These are phyloP conservation scores for Falcunculus frontatus DNA, from an alignment of 2,113 vertebrate genomes.

Conservation along the genomic window DNA sequence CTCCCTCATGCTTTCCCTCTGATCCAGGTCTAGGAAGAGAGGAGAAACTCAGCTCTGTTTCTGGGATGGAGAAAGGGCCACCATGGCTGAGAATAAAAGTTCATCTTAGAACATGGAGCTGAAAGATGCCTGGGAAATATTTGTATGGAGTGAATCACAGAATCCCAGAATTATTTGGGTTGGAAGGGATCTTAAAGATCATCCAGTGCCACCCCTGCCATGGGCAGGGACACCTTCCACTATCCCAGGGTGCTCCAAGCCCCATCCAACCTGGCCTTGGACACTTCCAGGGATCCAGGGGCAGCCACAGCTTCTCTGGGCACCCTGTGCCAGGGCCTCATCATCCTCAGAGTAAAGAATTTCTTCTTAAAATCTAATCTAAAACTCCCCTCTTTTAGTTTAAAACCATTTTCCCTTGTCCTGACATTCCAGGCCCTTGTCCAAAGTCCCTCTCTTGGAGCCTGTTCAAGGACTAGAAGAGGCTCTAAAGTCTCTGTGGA, in stretches of 20 bases:
- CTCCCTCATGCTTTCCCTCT: not conserved
- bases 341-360: not conserved
- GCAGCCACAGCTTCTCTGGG: not conserved
- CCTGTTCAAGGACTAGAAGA: not conserved
- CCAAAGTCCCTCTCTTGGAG: not conserved
- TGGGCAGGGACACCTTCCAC: not conserved
- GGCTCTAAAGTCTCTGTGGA: not conserved
- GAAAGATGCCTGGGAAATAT: not conserved
- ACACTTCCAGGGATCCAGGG: not conserved
- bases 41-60: not conserved
- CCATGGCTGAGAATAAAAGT: fast-evolving
- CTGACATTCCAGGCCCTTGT: not conserved
- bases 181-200: fast-evolving
- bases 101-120: fast-evolving
- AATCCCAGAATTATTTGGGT: not conserved
- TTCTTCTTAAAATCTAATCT: not conserved
- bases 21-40: not conserved
- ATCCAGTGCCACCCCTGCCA: fast-evolving
- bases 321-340: not conserved
- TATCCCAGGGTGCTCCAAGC: fast-evolving
- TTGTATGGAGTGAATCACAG: not conserved
- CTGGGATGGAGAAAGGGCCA: not conserved
- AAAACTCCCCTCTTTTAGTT: not conserved
- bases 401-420: not conserved
- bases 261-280: fast-evolving